Percentiles rank a stretch among this genome's conserved stretches.
These are phyloP conservation scores for Trissolcus basalis DNA, from an alignment of 1,140 invertebrate genomes.

Conservation along the genomic window DNA sequence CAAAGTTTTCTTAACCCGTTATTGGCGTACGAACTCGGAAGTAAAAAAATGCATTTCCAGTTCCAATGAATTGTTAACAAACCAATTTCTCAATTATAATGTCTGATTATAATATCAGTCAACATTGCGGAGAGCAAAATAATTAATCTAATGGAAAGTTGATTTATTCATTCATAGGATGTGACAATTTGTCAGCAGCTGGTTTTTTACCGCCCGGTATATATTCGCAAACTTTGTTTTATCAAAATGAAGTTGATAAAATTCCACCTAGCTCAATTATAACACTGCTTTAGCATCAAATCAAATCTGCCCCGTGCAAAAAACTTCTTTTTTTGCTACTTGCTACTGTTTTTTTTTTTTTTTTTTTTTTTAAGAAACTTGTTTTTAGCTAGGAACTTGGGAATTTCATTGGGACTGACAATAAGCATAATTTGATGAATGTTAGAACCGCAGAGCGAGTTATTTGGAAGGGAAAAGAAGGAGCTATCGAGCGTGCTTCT, in stretches of 20 bases:
- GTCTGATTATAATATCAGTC: too few species aligned
- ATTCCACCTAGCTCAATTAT: background rate
- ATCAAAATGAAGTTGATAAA: background rate
- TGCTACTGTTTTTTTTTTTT: background rate
- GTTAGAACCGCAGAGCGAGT: constrained; percentile 12
- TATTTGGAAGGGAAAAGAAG: constrained; percentile 25
- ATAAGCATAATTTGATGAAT: constrained; percentile 19
- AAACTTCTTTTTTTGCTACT: too few species aligned
- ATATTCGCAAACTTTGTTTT: background rate
- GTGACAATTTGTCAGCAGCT: background rate
- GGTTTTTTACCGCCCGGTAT: background rate
- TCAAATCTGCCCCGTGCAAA: background rate
- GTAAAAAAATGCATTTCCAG: background rate
- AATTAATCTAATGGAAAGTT: too few species aligned
- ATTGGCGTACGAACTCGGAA: background rate
- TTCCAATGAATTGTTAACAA: background rate
- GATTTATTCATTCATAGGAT: background rate
- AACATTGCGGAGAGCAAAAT: too few species aligned
- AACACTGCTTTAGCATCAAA: constrained; percentile 3
- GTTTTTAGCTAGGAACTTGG: background rate
- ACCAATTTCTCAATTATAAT: too few species aligned
- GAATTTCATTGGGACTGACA: too few species aligned
- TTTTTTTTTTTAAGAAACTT: background rate
- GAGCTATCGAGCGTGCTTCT: constrained; percentile 39
- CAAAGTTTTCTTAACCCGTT: constrained; percentile 9